Conservation (phyloP, 2,888 invertebrate genomes). For the Stenichneumon culpator region DNA sequence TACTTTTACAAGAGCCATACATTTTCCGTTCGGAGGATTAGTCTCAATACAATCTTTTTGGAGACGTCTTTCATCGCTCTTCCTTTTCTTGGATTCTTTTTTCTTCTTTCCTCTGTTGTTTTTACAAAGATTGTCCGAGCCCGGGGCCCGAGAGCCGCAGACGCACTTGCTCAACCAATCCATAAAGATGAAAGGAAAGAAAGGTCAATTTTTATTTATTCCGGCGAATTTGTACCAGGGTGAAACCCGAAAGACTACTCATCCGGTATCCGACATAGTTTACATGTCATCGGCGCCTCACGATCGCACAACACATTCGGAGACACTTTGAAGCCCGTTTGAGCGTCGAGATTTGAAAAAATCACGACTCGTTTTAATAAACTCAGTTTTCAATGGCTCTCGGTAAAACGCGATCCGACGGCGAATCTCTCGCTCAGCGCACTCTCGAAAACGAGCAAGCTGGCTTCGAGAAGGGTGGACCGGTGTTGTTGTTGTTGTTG, state of each 20-base stretch:
- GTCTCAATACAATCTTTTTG: conserved; percentile 24
- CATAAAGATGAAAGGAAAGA: conserved; percentile 51
- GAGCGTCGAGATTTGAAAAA: conserved; percentile 5
- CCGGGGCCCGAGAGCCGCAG: conserved; percentile 67
- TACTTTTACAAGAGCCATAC: conserved; percentile 22
- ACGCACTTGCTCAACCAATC: conserved; percentile 72
- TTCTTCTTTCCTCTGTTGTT: conserved; percentile 35
- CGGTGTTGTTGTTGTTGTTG: conserved; percentile 37
- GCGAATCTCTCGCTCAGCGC: background rate
- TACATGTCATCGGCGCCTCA: background rate
- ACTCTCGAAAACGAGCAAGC: conserved; percentile 22
- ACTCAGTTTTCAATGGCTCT: conserved; percentile 5
- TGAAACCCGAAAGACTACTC: background rate
- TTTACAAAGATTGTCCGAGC: conserved; percentile 37
- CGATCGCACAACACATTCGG: background rate
- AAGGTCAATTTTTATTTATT: background rate
- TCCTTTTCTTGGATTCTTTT: conserved; percentile 47
- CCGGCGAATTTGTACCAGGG: background rate
- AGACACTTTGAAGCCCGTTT: conserved; percentile 1
- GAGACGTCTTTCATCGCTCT: conserved; percentile 39
- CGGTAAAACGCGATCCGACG: conserved; percentile 15
- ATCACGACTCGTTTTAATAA: conserved; percentile 8
- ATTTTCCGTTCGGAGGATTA: conserved; percentile 15
- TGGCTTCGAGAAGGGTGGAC: conserved; percentile 27
- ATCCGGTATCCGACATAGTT: conserved; percentile 6